Conservation (phyloP, 2,888 invertebrate species). For the Drosophila histrio region DNA sequence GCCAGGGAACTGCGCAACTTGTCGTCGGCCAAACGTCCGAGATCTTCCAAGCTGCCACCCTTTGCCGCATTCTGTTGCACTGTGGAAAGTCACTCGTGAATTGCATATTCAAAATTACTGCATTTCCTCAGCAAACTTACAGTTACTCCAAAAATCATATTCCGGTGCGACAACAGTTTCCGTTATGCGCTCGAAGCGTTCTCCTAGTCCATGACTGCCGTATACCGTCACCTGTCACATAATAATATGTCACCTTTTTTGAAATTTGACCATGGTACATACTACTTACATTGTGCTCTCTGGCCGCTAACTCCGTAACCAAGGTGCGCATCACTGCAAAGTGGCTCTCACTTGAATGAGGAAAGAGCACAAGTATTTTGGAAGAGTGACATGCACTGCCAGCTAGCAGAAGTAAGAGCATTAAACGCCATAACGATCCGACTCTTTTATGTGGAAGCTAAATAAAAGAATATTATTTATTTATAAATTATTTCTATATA, state of each 20-base stretch:
- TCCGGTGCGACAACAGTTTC: constrained; percentile 80
- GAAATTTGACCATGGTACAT: too few species aligned
- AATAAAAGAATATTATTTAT: too few species aligned
- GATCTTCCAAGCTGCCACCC: constrained; percentile 56
- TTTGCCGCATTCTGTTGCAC: constrained; percentile 64
- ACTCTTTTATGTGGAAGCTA: background rate
- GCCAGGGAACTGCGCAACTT: constrained; percentile 75
- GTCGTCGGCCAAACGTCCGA: constrained; percentile 51
- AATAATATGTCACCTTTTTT: too few species aligned
- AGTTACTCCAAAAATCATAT: constrained; percentile 80
- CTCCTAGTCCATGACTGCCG: constrained; percentile 81
- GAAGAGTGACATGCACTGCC: constrained; percentile 40
- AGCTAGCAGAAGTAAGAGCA: constrained; percentile 12
- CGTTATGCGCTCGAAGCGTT: constrained; percentile 78
- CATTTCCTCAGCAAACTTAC: constrained; percentile 54
- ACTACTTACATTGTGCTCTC: constrained; percentile 85
- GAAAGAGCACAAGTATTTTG: constrained; percentile 81
- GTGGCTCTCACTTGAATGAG: constrained; percentile 82
- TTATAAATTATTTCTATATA: too few species aligned
- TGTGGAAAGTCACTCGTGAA: constrained; percentile 13
- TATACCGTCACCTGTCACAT: constrained; percentile 82
- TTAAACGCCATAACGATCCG: background rate
- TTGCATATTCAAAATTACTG: background rate
- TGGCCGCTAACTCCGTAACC: constrained; percentile 83
- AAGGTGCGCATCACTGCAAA: constrained; percentile 84